Base-by-base conservation (phyloP, 1,140 invertebrate genomes). In the Xylocopa sonorina region DNA sequence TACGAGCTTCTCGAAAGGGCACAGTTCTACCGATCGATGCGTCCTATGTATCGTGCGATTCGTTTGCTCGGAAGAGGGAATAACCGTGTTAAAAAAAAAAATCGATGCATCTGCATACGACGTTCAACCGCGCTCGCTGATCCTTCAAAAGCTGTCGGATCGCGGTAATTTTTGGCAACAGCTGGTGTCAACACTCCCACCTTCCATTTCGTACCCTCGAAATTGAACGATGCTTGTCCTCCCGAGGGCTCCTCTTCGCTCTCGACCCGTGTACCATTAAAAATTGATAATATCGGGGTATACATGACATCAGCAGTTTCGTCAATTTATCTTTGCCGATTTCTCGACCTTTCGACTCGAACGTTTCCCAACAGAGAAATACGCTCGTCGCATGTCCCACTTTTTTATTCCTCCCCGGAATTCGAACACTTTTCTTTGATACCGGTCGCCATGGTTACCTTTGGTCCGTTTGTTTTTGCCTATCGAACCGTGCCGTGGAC, bases 401-500 rank as follows among this genome's bases (percentile, higher is more conserved):
- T 29, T 32, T 18, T 29, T 21, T 27, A 24, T 58, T 50, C 72
- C 58, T 50, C 14, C 6, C 29, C 18, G 24, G 24, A 46, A 18
- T 4, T 1, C 14, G 58, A 32, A 14, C 24, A 74, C 68, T 66
- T 67, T 80, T 27, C 34, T 38, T 27, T 14, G 9, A 16, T 32
- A 51, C 14, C n/a, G n/a, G 84, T 89, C 78, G 64, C 84, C 64
- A 89, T 88, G 79, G 64, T 66, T 85, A 87, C 81, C 69, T 71
- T 80, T 79, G 9, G 27, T 67, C 71, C 78, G 76, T 85, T 89
- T 88, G 81, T 87, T 87, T 89, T 89, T 88, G 87, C 81, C 88
- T 84, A 81, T 62, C 80, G 82, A 77, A 88, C 82, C 81, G 80
- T 88, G 63, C 63, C 46, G 68, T 38, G 67, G 74, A 62, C 50